Percentiles rank a stretch among this genome's conserved stretches.
phyloP scores from a whole-genome alignment of 2,888 invertebrate genomes.

The Anticlea derivata region DNA sequence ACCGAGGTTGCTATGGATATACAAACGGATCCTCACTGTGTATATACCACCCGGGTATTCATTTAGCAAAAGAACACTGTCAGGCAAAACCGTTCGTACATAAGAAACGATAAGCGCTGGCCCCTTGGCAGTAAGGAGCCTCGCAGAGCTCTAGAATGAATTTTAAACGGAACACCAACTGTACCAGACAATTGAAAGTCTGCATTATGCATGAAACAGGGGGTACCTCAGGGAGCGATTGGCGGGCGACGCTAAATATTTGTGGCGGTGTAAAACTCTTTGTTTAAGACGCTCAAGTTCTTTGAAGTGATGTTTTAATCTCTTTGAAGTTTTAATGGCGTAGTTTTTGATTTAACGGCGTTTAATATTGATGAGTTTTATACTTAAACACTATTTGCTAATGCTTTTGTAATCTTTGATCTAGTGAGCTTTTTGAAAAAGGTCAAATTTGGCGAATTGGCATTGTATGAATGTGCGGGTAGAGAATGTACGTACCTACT shows the following conservation, averaged over 20 bases:
- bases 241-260: conserved; percentile 52
- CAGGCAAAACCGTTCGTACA: conserved; percentile 24
- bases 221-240: conserved; percentile 44
- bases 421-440: no score
- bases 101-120: conserved; percentile 50
- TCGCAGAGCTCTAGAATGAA: conserved; percentile 55
- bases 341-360: conserved; percentile 20
- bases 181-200: conserved; percentile 68
- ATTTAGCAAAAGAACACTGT: conserved; percentile 10
- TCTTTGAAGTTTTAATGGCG: conserved; percentile 24
- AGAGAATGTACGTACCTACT: no score
- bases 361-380: background rate
- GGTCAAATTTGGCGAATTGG: no score
- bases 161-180: conserved; percentile 53
- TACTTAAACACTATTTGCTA: no score
- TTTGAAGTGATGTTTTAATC: conserved; percentile 30
- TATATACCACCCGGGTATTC: background rate
- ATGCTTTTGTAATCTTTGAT: no score
- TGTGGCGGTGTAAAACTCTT: conserved; percentile 39
- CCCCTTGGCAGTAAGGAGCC: conserved; percentile 42
- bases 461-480: no score
- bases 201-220: conserved; percentile 67
- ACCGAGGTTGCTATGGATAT: no score
- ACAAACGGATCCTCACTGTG: no score
- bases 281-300: conserved; percentile 28